Evolutionary conservation across 2,797 vertebrate species (phyloP).

Genomic region (Hylomyscus alleni): DNA sequence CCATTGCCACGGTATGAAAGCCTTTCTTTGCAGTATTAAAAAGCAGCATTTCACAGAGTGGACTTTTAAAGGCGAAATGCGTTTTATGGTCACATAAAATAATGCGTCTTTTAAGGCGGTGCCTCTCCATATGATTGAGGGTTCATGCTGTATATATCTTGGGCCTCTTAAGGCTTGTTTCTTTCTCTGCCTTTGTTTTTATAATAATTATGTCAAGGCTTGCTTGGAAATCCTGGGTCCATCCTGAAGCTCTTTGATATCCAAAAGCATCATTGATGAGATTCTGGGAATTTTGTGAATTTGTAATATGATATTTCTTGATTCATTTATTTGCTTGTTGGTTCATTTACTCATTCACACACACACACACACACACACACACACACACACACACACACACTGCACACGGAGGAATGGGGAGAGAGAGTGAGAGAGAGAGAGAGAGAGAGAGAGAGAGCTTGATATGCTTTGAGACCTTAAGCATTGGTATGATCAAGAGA

Average conservation of each 20-base stretch:
- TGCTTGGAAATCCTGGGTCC: not conserved
- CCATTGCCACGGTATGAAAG: not conserved
- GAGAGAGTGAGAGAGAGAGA: not conserved
- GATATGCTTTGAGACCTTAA: not conserved
- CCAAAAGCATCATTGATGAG: not conserved
- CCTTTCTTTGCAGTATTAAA: not conserved
- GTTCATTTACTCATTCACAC: not conserved
- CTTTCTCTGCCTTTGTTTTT: not conserved
- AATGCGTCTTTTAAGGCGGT: slow-evolving; percentile 16
- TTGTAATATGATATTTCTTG: not conserved
- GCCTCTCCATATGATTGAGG: not conserved
- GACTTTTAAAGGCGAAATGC: slow-evolving; percentile 19
- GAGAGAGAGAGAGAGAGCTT: not conserved
- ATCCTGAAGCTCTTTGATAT: not conserved
- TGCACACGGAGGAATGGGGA: too few relatives aligned
- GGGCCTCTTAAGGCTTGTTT: not conserved
- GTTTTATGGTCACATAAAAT: not conserved
- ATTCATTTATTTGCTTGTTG: slow-evolving; percentile 6
- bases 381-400: not conserved
- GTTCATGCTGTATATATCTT: not conserved
- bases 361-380: not conserved
- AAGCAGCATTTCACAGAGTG: not conserved
- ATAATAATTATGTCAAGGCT: slow-evolving; percentile 19
- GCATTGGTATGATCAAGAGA: not conserved
- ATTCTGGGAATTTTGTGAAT: slow-evolving; percentile 26